phyloP scores from a whole-genome alignment of 2,888 invertebrate species.

The Aromia moschata region DNA sequence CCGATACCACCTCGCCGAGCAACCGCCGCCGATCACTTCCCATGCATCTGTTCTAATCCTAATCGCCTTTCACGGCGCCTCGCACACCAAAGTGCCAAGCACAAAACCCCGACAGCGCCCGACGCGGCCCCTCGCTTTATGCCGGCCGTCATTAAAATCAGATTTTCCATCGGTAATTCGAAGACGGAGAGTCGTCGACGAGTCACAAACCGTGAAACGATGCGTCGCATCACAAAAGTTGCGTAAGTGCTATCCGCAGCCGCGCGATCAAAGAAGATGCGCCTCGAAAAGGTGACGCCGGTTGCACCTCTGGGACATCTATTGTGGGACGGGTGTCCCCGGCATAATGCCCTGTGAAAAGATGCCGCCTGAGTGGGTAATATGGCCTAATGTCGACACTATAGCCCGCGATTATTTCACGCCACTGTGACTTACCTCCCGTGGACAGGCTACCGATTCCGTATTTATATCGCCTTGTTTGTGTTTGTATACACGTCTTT shows the following conservation, averaged over 20 bases:
- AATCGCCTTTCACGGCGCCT: constrained; percentile 36
- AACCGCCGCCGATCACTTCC: constrained; percentile 18
- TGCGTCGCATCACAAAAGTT: constrained; percentile 36
- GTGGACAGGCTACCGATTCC: constrained; percentile 31
- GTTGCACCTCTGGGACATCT: constrained; percentile 36
- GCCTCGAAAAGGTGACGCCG: constrained; percentile 38
- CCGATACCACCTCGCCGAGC: background rate
- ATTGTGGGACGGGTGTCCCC: constrained; percentile 27
- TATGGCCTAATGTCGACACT: constrained; percentile 58
- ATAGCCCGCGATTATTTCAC: constrained; percentile 41
- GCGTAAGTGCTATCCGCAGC: constrained; percentile 40
- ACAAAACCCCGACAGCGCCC: constrained; percentile 28
- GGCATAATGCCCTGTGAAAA: constrained; percentile 38
- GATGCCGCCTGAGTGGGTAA: constrained; percentile 55
- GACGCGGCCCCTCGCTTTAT: constrained; percentile 27
- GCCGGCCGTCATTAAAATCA: constrained; percentile 40
- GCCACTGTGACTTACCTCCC: constrained; percentile 29
- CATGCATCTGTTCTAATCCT: constrained; percentile 36
- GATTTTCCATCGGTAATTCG: constrained; percentile 32
- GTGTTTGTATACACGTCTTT: constrained; percentile 24
- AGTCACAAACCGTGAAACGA: constrained; percentile 35
- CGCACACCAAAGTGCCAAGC: constrained; percentile 31
- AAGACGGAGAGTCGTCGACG: constrained; percentile 24
- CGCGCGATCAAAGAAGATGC: constrained; percentile 34
- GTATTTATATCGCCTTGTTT: constrained; percentile 26